These are phyloP conservation scores for Sardina pilchardus DNA, from an alignment of 2,113 vertebrate genomes.

Conservation along the genomic window DNA sequence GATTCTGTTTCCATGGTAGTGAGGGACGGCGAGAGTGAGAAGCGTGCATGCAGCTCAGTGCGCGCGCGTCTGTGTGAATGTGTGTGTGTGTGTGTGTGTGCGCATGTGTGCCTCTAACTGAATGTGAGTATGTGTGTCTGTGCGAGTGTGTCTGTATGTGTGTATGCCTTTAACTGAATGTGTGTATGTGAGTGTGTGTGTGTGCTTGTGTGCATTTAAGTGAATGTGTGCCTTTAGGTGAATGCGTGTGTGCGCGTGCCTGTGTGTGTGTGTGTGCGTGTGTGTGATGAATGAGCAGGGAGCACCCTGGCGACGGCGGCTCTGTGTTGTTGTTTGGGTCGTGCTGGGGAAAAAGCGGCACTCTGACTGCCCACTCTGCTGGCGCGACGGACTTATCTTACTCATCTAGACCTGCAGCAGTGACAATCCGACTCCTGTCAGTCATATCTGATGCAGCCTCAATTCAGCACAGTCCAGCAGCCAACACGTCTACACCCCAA, in stretches of 20 bases:
- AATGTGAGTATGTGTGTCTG: background rate
- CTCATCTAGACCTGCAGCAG: background rate
- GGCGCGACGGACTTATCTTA: background rate
- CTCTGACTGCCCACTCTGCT: conserved; percentile 26
- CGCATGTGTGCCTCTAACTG: conserved; percentile 22
- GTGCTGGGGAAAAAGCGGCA: conserved; percentile 45
- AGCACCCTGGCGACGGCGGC: conserved; percentile 45
- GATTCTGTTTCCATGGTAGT: conserved; percentile 71
- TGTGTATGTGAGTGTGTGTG: conserved; percentile 23
- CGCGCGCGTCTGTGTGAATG: background rate
- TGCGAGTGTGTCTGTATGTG: conserved; percentile 11
- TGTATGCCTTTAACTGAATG: no score
- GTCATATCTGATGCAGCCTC: conserved; percentile 58
- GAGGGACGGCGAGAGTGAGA: conserved; percentile 60
- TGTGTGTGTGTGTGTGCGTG: conserved; percentile 1
- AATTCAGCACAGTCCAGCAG: conserved; percentile 32
- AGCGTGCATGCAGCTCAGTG: conserved; percentile 47
- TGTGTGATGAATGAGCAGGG: conserved; percentile 49
- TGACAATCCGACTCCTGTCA: conserved; percentile 25
- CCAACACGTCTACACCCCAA: background rate
- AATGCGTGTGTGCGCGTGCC: background rate
- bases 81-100: background rate
- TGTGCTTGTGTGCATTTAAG: background rate
- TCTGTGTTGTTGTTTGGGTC: conserved; percentile 50
- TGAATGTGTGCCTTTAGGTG: background rate